These are phyloP conservation scores for Dicycla oo DNA, from an alignment of 2,888 invertebrate species.

Conservation along the genomic window DNA sequence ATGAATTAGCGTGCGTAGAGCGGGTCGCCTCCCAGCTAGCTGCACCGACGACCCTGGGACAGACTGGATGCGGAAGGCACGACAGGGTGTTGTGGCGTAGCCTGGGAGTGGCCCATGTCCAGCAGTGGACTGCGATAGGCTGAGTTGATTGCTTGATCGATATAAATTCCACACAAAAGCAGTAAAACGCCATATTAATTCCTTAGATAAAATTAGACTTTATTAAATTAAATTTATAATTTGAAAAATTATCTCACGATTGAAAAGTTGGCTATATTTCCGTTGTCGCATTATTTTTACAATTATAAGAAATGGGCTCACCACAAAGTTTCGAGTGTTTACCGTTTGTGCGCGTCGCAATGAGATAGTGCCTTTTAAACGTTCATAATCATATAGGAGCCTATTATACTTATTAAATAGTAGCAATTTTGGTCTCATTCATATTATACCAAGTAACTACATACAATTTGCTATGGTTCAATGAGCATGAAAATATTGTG, in stretches of 20 bases:
- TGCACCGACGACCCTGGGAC: no score
- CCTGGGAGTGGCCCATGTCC: no score
- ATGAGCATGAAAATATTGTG: neutral
- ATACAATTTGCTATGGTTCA: constrained; percentile 2
- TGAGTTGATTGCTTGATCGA: no score
- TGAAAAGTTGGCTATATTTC: neutral
- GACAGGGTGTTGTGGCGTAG: no score
- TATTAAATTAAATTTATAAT: no score
- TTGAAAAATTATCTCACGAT: neutral
- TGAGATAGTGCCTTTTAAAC: neutral
- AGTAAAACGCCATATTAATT: neutral
- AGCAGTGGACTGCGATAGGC: no score
- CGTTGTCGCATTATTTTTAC: neutral
- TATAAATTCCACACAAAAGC: neutral
- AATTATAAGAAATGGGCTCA: neutral
- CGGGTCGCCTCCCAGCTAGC: no score
- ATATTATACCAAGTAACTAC: neutral
- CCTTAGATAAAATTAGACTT: no score
- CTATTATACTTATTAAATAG: constrained; percentile 5
- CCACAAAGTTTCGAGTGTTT: neutral
- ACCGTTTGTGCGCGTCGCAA: neutral
- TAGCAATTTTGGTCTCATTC: constrained; percentile 1
- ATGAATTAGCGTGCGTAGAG: no score
- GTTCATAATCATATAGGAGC: neutral
- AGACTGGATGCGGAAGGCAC: no score